phyloP scores from a whole-genome alignment of 1,140 invertebrate genomes.

The Ceratosolen solmsi region DNA sequence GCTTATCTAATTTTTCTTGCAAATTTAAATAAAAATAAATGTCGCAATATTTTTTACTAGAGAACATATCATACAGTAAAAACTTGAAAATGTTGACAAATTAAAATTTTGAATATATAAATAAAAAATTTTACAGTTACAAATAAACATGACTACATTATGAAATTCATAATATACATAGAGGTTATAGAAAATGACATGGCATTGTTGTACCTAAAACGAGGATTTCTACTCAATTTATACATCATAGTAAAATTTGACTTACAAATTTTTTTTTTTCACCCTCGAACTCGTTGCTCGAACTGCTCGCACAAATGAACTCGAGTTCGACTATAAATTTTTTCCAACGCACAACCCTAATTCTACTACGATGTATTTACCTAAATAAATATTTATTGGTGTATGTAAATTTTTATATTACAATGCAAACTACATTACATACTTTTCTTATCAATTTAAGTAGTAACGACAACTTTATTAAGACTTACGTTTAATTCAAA shows the following conservation, averaged over 20 bases:
- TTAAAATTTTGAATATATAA: not conserved
- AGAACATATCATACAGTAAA: too few relatives aligned
- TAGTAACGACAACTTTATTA: too few relatives aligned
- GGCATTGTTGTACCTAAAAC: not conserved
- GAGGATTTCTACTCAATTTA: constrained; percentile 12
- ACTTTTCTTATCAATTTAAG: too few relatives aligned
- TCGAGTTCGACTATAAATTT: constrained; percentile 3
- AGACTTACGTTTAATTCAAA: too few relatives aligned
- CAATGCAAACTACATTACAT: too few relatives aligned
- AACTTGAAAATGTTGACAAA: too few relatives aligned
- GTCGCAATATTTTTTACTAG: too few relatives aligned
- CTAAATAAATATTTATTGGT: constrained; percentile 22
- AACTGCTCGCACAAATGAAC: not conserved
- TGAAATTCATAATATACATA: not conserved
- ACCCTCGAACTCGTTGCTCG: not conserved
- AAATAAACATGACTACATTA: not conserved
- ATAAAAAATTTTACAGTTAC: not conserved
- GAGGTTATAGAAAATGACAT: not conserved
- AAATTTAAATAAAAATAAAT: too few relatives aligned
- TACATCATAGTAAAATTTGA: constrained; percentile 19
- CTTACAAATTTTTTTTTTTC: constrained; percentile 43
- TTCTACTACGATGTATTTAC: not conserved
- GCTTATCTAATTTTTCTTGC: too few relatives aligned
- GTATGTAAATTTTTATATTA: constrained; percentile 14
- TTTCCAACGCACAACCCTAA: not conserved